A percentile compares a stretch with the other conserved stretches of the same genome.
Conservation (phyloP, 2,888 invertebrate genomes). For the Chrysolina americana region DNA sequence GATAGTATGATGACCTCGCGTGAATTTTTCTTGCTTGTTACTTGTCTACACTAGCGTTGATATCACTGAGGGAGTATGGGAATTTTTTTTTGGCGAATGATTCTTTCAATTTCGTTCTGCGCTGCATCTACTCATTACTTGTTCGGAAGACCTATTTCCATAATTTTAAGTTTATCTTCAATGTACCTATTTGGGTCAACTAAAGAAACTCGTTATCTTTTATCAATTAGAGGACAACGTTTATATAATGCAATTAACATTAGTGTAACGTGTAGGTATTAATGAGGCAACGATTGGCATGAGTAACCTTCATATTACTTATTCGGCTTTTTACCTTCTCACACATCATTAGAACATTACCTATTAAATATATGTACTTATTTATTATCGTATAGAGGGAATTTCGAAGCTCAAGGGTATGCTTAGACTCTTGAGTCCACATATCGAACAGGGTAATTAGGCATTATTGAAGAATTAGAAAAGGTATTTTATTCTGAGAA, state of each 20-base stretch:
- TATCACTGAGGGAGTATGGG: background rate
- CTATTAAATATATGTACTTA: background rate
- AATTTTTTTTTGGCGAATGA: background rate
- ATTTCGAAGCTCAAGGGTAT: too few species aligned
- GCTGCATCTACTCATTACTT: background rate
- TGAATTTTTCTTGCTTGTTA: slow-evolving; percentile 21
- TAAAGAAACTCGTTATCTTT: background rate
- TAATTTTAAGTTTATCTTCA: background rate
- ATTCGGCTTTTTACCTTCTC: background rate
- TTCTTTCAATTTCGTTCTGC: background rate
- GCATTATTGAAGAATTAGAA: too few species aligned
- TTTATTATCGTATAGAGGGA: background rate
- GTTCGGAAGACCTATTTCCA: background rate
- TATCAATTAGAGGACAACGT: background rate
- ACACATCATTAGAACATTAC: background rate
- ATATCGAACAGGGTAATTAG: too few species aligned
- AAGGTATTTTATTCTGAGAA: too few species aligned
- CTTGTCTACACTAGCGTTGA: slow-evolving; percentile 24
- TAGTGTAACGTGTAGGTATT: background rate
- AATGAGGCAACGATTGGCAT: background rate
- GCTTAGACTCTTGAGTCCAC: too few species aligned
- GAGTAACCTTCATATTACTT: background rate
- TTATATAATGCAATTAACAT: slow-evolving; percentile 6
- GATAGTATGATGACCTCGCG: slow-evolving; percentile 26
- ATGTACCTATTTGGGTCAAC: background rate